Evolutionary conservation across 2,113 vertebrate genomes (phyloP).

Genomic region (Eudorcas thomsonii): DNA sequence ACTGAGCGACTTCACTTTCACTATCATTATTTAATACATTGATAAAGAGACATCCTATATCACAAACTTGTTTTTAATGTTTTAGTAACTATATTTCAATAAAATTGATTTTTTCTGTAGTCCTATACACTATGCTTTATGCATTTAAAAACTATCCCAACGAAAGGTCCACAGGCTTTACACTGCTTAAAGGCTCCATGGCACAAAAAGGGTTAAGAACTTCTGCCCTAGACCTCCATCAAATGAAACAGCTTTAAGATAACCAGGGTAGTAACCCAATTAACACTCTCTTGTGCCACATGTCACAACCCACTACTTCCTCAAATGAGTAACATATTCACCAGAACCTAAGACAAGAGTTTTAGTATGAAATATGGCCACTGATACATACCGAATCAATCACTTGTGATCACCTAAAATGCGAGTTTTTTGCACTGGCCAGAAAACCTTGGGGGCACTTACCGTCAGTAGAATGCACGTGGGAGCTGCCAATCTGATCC

Average conservation of each 20-base stretch:
- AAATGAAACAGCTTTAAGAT: not conserved
- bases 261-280: not conserved
- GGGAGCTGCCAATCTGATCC: slow-evolving; percentile 96
- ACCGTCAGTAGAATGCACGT: slow-evolving; percentile 93
- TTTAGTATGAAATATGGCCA: not conserved
- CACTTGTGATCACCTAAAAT: slow-evolving; percentile 2
- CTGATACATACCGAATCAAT: not conserved
- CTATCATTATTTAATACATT: not conserved
- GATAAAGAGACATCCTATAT: not conserved
- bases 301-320: not conserved
- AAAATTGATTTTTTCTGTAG: not conserved
- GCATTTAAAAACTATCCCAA: slow-evolving; percentile 30
- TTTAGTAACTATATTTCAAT: slow-evolving; percentile 14
- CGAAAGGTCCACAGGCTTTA: not conserved
- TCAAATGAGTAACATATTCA: not conserved
- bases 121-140: not conserved
- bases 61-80: not conserved
- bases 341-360: not conserved
- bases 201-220: slow-evolving; percentile 2
- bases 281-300: not conserved
- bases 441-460: slow-evolving; percentile 54
- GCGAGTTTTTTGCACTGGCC: not conserved
- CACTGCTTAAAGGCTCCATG: not conserved
- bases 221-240: not conserved
- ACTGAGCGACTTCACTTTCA: too few relatives aligned